These are phyloP conservation scores for Grantiella picta DNA, from an alignment of 2,113 vertebrate genomes.

Conservation along the genomic window DNA sequence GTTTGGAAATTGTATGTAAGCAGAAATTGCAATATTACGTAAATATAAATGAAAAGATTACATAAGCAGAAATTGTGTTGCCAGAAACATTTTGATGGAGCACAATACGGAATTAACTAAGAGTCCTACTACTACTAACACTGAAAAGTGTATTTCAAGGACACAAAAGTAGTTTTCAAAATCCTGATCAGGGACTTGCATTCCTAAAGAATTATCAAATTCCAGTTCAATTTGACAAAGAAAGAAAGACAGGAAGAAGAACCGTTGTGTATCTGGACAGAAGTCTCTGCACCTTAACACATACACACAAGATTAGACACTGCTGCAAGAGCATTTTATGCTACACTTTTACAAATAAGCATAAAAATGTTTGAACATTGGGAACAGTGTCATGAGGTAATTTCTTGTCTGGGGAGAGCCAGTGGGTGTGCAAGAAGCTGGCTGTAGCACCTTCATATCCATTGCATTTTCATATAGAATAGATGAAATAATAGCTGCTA, in stretches of 20 bases:
- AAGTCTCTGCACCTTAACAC: not conserved
- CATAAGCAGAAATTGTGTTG: not conserved
- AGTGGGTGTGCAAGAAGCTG: fast-evolving
- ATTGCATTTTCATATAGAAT: not conserved
- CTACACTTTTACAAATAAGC: not conserved
- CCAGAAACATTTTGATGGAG: not conserved
- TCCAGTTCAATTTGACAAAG: not conserved
- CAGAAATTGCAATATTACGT: not conserved
- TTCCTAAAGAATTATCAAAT: not conserved
- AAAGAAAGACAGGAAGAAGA: not conserved
- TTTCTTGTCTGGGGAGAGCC: not conserved
- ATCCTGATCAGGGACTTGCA: not conserved
- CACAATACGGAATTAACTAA: not conserved
- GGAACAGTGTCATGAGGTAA: not conserved
- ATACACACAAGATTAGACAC: not conserved
- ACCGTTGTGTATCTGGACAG: not conserved
- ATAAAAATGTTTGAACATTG: not conserved
- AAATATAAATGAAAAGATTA: not conserved
- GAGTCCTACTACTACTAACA: not conserved
- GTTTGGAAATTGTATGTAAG: not conserved
- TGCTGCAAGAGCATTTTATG: not conserved
- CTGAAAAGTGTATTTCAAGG: not conserved
- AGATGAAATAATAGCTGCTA: not conserved
- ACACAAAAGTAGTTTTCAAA: not conserved
- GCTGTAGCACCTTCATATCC: not conserved